Conservation (phyloP, 2,113 vertebrate genomes). For the Equus quagga region DNA sequence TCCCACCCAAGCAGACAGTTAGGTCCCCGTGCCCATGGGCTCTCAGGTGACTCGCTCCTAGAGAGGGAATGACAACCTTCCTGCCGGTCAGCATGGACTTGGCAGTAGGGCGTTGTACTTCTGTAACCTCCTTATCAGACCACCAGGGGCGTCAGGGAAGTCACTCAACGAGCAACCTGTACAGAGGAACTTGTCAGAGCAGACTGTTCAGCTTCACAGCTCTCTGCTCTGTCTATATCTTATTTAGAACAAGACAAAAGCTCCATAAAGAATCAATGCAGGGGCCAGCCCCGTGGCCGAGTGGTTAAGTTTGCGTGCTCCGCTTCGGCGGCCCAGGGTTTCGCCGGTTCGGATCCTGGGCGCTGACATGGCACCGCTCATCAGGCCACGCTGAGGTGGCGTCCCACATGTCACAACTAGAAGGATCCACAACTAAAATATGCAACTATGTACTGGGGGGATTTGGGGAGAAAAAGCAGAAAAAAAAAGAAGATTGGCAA, state of each 20-base stretch:
- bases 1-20: neutral
- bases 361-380: too few relatives aligned
- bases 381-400: too few relatives aligned
- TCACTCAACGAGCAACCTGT: neutral
- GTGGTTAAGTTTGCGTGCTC: too few relatives aligned
- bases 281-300: too few relatives aligned
- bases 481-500: too few relatives aligned
- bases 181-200: neutral
- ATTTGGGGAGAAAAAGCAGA: too few relatives aligned
- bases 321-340: too few relatives aligned
- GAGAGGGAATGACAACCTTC: neutral
- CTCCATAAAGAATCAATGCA: neutral
- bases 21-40: neutral
- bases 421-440: too few relatives aligned
- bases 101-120: neutral
- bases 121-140: neutral
- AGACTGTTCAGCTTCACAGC: neutral
- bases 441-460: too few relatives aligned
- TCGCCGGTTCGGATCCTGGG: too few relatives aligned
- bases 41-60: neutral
- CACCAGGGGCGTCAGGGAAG: neutral
- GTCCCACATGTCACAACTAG: too few relatives aligned
- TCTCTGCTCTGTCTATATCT: neutral
- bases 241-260: neutral
- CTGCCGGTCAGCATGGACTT: neutral